Percentiles rank a stretch among this genome's conserved stretches.
These are phyloP conservation scores for Acleris cristana DNA, from an alignment of 2,888 invertebrate genomes.

Conservation along the genomic window DNA sequence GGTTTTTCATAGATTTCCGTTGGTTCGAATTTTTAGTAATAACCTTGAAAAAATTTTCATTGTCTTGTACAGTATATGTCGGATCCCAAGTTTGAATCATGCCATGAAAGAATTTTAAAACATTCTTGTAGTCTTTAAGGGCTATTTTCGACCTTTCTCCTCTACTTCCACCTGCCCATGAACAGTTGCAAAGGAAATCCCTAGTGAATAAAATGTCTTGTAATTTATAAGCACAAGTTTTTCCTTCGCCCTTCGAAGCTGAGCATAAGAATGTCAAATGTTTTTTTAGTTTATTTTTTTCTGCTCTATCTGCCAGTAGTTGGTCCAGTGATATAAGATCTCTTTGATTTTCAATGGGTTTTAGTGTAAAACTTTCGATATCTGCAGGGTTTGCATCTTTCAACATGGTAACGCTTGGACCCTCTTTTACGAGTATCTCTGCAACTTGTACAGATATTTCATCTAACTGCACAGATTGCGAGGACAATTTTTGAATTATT, in stretches of 20 bases:
- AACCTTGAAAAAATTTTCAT: neutral
- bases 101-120: conserved; percentile 2
- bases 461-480: no score
- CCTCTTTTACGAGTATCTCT: no score
- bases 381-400: conserved; percentile 31
- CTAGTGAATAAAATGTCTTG: conserved; percentile 11
- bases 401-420: conserved; percentile 31
- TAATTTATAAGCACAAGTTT: conserved; percentile 34
- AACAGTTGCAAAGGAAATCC: conserved; percentile 13
- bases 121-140: conserved; percentile 12
- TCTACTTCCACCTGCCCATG: conserved; percentile 33
- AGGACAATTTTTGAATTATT: no score
- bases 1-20: conserved; percentile 12
- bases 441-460: no score
- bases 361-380: conserved; percentile 34
- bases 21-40: conserved; percentile 12
- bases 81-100: conserved; percentile 18
- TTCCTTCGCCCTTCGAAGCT: conserved; percentile 36
- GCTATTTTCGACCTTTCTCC: conserved; percentile 5
- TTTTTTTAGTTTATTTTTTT: conserved; percentile 5
- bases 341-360: conserved; percentile 36
- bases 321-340: conserved; percentile 33
- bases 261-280: conserved; percentile 17
- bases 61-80: neutral
- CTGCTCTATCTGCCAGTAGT: conserved; percentile 33